Base-by-base conservation (phyloP, 2,797 vertebrate genomes). In the Pipistrellus kuhlii region DNA sequence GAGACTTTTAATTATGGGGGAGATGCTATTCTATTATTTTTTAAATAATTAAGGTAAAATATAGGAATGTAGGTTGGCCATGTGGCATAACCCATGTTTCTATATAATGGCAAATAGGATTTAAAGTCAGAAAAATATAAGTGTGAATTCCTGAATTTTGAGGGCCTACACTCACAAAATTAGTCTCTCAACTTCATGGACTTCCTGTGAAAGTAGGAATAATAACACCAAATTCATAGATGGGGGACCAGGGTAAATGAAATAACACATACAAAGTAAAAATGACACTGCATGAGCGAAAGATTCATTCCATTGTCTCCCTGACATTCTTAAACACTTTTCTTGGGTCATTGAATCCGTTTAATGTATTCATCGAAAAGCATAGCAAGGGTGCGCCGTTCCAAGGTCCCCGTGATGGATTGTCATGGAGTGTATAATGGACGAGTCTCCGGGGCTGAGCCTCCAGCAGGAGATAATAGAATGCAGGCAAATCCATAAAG, bases 301-400 rank as follows among this genome's bases (percentile, higher is more conserved):
- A 95, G 90, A 97, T 96, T 89, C 78, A 96, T 95, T 95, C 94
- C 76, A 38, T 57, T 94, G 59, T 94, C 27, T 88, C 94, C 59
- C 55, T 93, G 94, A 90, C 75, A 90, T 90, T 97, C 96, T 93
- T 93, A 85, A 95, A 81, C 55, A 90, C 73, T 93, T 94, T 96
- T 88, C 75, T 90, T 94, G 96, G 94, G 94, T 96, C 95, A 95
- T 30, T 93, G 95, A 96, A 48, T 71, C 30, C 85, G 83, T 72
- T 94, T 97, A 97, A 97, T 94, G 30, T 84, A 90, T 92, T 96
- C 95, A 97, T 97, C 90, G 90, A 83, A 88, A 95, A 81, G 93
- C 62, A 57, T 38, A 94, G 92, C 55, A 75, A 97, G 68, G 53
- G 55, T 86, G 80, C 75, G 86, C 48, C 25, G 76, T 90, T 96